These are phyloP conservation scores for Ephestia elutella DNA, from an alignment of 1,140 invertebrate genomes.

Conservation along the genomic window DNA sequence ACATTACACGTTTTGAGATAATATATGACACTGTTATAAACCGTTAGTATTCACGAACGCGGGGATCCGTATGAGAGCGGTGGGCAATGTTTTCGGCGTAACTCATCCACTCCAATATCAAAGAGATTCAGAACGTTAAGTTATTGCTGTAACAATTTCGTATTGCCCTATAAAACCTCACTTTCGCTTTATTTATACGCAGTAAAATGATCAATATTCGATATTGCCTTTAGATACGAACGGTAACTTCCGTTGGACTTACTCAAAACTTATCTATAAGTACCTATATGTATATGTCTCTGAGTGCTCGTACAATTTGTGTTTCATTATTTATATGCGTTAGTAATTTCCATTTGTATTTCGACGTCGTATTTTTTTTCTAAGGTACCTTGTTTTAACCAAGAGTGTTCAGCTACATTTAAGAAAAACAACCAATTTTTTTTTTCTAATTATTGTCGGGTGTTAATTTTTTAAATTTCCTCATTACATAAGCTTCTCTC, in stretches of 20 bases:
- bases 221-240: conserved; percentile 42
- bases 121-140: conserved; percentile 54
- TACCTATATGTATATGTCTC: conserved; percentile 18
- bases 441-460: too few relatives aligned
- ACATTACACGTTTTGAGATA: too few relatives aligned
- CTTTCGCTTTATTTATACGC: conserved; percentile 63
- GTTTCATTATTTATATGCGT: too few relatives aligned
- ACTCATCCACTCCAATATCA: conserved; percentile 61
- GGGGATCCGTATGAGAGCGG: conserved; percentile 18
- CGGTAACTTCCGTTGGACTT: background rate
- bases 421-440: too few relatives aligned
- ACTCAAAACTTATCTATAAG: background rate
- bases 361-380: too few relatives aligned
- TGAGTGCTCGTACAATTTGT: background rate
- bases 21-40: too few relatives aligned
- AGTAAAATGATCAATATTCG: conserved; percentile 60
- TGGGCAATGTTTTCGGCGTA: conserved; percentile 44
- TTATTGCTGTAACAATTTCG: conserved; percentile 63
- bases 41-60: too few relatives aligned
- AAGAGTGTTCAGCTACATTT: too few relatives aligned
- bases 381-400: too few relatives aligned
- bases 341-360: too few relatives aligned
- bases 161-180: conserved; percentile 64
- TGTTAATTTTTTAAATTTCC: too few relatives aligned
- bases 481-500: too few relatives aligned